phyloP scores from a whole-genome alignment of 2,888 invertebrate genomes.

The Xylota sylvarum region DNA sequence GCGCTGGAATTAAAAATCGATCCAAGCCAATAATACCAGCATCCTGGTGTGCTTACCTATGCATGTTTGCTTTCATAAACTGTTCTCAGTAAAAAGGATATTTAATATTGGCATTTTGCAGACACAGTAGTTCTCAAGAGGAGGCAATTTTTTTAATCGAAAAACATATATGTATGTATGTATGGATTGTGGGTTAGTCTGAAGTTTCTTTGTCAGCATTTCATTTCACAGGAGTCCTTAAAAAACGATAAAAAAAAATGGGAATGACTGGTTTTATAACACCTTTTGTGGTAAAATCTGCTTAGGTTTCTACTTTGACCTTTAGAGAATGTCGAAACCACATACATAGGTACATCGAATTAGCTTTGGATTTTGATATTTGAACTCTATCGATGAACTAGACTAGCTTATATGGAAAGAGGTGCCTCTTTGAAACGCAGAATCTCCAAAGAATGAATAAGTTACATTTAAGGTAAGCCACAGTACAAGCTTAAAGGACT shows the following conservation, averaged over 20 bases:
- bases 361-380: too few species aligned
- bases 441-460: too few species aligned
- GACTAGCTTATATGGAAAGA: too few species aligned
- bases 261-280: neutral
- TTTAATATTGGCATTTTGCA: conserved; percentile 53
- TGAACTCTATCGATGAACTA: too few species aligned
- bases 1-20: conserved; percentile 66
- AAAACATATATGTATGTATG: neutral
- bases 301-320: too few species aligned
- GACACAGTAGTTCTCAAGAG: conserved; percentile 36
- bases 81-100: conserved; percentile 42
- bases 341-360: too few species aligned
- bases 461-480: too few species aligned
- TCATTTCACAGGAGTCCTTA: conserved; percentile 5
- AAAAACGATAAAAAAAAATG: neutral
- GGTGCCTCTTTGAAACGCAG: too few species aligned
- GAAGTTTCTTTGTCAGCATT: conserved; percentile 40
- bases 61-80: conserved; percentile 53
- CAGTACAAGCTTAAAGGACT: too few species aligned
- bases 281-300: neutral
- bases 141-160: conserved; percentile 35
- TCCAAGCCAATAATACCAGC: conserved; percentile 40
- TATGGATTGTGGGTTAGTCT: conserved; percentile 15
- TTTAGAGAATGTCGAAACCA: neutral
- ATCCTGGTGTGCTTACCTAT: conserved; percentile 52